Evolutionary conservation across 2,888 invertebrate genomes (phyloP).

Genomic region (Lasioglossum figueresi): DNA sequence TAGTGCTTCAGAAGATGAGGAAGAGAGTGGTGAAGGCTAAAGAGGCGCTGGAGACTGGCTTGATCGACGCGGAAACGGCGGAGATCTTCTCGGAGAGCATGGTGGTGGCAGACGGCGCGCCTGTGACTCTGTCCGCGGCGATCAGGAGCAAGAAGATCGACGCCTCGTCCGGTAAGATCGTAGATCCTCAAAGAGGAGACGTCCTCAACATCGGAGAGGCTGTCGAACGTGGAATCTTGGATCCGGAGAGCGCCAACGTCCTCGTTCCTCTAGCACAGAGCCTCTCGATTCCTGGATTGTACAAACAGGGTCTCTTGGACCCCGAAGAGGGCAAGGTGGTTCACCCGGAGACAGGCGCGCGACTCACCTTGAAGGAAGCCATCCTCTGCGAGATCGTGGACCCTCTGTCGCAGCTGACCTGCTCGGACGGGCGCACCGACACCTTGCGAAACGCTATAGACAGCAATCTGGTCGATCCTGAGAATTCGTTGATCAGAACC

Average conservation of each 20-base stretch:
- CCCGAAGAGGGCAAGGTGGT: constrained; percentile 90
- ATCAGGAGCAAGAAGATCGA: constrained; percentile 89
- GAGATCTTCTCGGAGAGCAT: constrained; percentile 89
- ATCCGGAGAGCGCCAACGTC: constrained; percentile 90
- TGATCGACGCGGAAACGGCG: constrained; percentile 92
- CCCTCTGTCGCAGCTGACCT: constrained; percentile 89
- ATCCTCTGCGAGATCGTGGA: constrained; percentile 95
- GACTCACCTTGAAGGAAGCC: constrained; percentile 92
- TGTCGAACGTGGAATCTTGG: constrained; percentile 91
- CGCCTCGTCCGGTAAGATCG: constrained; percentile 90
- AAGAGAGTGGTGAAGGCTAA: constrained; percentile 90
- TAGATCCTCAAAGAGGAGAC: constrained; percentile 93
- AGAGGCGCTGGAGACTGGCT: constrained; percentile 91
- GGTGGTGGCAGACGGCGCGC: constrained; percentile 87
- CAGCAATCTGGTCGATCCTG: constrained; percentile 89
- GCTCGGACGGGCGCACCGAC: constrained; percentile 87
- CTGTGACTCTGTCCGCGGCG: constrained; percentile 90
- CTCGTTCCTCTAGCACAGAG: constrained; percentile 92
- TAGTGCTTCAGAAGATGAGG: constrained; percentile 91
- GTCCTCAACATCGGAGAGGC: constrained; percentile 93
- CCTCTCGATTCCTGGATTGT: constrained; percentile 92
- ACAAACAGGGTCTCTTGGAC: constrained; percentile 94
- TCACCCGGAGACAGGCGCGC: constrained; percentile 94
- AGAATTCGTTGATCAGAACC: constrained; percentile 88
- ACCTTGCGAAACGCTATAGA: constrained; percentile 92